Percentiles rank a stretch among this genome's conserved stretches.
These are phyloP conservation scores for Etheostoma nigrum DNA, from an alignment of 2,797 vertebrate genomes.

Conservation along the genomic window DNA sequence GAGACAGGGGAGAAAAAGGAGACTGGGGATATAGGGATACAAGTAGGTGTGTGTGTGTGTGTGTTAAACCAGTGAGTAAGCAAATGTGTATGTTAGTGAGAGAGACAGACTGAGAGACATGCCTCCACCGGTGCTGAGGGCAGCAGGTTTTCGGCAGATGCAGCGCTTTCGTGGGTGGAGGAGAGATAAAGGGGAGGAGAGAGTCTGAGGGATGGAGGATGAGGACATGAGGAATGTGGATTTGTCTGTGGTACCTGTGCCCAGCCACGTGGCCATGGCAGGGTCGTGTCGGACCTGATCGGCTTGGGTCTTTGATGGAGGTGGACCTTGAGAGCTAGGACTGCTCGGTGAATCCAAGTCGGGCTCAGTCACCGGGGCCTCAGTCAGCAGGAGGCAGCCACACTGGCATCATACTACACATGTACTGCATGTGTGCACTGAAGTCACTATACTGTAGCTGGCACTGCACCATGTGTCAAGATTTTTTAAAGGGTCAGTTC, in stretches of 20 bases:
- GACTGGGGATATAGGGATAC: slow-evolving; percentile 1
- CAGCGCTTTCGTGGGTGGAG: slow-evolving; percentile 39
- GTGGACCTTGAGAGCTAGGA: slow-evolving; percentile 64
- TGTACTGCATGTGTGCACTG: not conserved
- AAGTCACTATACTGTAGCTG: not conserved
- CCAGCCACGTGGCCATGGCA: slow-evolving; percentile 43
- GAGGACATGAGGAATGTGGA: slow-evolving; percentile 2
- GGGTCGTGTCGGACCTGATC: slow-evolving; percentile 53
- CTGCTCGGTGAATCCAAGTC: slow-evolving; percentile 32
- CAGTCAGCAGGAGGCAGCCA: slow-evolving; percentile 21
- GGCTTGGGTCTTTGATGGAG: slow-evolving; percentile 58
- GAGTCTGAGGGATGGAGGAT: not conserved
- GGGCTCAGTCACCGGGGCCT: slow-evolving; percentile 33
- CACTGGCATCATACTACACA: slow-evolving; percentile 12
- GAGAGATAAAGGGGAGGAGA: slow-evolving; percentile 9
- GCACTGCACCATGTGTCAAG: not conserved
- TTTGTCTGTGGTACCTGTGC: slow-evolving; percentile 30
- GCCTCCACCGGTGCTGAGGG: slow-evolving; percentile 60
- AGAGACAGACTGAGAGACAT: slow-evolving; percentile 55
- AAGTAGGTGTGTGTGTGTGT: slow-evolving; percentile 1
- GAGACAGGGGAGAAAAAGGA: slow-evolving; percentile 16
- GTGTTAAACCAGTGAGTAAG: slow-evolving; percentile 50
- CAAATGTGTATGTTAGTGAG: slow-evolving; percentile 45
- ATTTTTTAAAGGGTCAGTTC: slow-evolving; percentile 1
- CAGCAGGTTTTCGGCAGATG: slow-evolving; percentile 70